Percentiles rank a stretch among this genome's conserved stretches.
These are phyloP conservation scores for Helicoverpa armigera DNA, from an alignment of 1,140 invertebrate genomes.

Conservation along the genomic window DNA sequence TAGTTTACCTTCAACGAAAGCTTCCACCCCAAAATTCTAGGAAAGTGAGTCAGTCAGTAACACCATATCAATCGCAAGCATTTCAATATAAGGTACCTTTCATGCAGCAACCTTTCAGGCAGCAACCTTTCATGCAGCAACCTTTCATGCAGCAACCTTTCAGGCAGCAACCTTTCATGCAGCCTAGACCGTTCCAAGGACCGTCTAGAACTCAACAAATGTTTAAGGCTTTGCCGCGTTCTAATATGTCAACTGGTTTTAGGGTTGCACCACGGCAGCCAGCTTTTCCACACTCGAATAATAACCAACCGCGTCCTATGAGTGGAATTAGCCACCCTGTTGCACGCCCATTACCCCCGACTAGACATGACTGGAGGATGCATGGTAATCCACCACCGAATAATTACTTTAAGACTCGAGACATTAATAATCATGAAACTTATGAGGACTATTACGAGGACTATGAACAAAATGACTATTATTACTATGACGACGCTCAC, in stretches of 20 bases:
- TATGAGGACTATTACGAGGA: not conserved
- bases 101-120: no score
- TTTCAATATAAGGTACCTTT: no score
- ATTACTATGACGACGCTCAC: not conserved
- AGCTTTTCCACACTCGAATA: not conserved
- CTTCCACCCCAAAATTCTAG: not conserved
- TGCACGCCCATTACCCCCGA: not conserved
- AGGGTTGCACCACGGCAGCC: not conserved
- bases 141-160: no score
- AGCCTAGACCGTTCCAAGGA: not conserved
- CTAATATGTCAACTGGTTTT: not conserved
- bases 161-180: no score
- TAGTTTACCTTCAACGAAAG: not conserved
- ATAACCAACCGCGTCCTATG: not conserved
- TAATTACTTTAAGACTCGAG: slow-evolving; percentile 12
- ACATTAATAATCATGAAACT: slow-evolving; percentile 1
- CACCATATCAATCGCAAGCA: not conserved
- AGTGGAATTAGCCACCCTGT: slow-evolving; percentile 3
- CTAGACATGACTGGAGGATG: not conserved
- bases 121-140: not conserved
- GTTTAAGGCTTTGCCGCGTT: not conserved
- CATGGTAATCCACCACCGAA: slow-evolving; percentile 7
- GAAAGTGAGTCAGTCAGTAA: not conserved
- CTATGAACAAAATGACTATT: not conserved
- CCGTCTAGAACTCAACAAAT: slow-evolving; percentile 5